Evolutionary conservation across 2,888 invertebrate species (phyloP).

Genomic region (Ametastegia equiseti): DNA sequence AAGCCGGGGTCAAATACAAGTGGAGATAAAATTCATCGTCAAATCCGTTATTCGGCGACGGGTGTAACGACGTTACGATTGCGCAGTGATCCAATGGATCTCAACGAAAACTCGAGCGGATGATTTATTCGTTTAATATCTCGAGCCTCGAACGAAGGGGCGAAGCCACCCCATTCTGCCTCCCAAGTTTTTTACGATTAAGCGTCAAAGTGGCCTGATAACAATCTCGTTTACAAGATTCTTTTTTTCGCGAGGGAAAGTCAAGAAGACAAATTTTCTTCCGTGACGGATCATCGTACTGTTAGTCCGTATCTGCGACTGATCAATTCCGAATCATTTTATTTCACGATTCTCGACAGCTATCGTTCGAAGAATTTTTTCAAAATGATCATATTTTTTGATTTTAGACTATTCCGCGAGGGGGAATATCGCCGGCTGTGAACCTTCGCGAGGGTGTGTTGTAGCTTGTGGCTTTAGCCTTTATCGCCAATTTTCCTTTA

Average conservation of each 20-base stretch:
- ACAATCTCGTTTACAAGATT: background rate
- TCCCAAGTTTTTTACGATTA: background rate
- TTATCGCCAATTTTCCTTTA: slow-evolving; percentile 24
- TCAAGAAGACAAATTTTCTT: background rate
- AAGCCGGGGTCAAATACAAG: background rate
- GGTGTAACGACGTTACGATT: slow-evolving; percentile 1
- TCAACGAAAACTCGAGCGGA: background rate
- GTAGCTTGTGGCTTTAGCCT: background rate
- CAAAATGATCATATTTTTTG: background rate
- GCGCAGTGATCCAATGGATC: background rate
- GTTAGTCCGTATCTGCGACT: no score
- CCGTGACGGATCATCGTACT: no score
- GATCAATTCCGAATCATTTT: no score
- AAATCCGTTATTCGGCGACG: background rate
- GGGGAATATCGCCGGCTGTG: background rate
- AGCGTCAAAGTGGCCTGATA: background rate
- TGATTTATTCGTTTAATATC: slow-evolving; percentile 1
- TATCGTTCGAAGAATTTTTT: no score
- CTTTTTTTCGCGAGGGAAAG: background rate
- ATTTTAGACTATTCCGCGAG: background rate
- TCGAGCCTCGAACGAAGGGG: background rate
- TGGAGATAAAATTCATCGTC: background rate
- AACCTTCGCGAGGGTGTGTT: background rate
- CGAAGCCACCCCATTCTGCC: background rate
- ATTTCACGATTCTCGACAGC: no score